Conservation (phyloP, 1,140 invertebrate genomes). For the Mizuhopecten yessoensis region DNA sequence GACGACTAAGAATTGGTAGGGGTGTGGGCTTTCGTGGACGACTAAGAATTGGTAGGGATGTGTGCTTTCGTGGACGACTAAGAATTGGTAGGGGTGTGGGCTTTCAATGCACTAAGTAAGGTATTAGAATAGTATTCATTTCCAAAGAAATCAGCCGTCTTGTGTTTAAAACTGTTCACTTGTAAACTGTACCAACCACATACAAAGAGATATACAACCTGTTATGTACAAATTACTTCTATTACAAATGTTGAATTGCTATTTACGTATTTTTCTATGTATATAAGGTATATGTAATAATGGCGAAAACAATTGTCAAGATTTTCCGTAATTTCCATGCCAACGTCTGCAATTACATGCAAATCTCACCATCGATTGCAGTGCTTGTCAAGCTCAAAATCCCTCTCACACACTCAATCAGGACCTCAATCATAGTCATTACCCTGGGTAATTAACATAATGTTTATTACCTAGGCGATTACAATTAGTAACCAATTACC, state of each 20-base stretch:
- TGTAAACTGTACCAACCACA: background rate
- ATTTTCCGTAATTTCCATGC: background rate
- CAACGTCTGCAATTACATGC: background rate
- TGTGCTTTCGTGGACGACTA: no score
- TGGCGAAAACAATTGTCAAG: background rate
- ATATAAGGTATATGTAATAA: background rate
- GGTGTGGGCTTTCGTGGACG: no score
- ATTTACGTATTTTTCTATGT: background rate
- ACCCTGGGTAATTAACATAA: background rate
- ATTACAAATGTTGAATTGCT: background rate
- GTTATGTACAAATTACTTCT: background rate
- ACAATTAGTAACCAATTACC: slow-evolving; percentile 53
- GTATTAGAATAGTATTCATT: no score
- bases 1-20: no score
- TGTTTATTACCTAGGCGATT: slow-evolving; percentile 9
- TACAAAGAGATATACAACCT: background rate
- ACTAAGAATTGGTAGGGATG: no score
- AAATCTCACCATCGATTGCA: slow-evolving; percentile 12
- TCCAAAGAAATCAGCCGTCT: no score
- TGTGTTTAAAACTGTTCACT: no score
- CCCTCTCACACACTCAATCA: background rate
- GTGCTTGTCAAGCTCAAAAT: background rate
- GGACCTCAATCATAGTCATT: background rate
- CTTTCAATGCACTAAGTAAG: no score
- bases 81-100: no score